phyloP scores from a whole-genome alignment of 2,888 invertebrate species.

The Chloromyia formosa region DNA sequence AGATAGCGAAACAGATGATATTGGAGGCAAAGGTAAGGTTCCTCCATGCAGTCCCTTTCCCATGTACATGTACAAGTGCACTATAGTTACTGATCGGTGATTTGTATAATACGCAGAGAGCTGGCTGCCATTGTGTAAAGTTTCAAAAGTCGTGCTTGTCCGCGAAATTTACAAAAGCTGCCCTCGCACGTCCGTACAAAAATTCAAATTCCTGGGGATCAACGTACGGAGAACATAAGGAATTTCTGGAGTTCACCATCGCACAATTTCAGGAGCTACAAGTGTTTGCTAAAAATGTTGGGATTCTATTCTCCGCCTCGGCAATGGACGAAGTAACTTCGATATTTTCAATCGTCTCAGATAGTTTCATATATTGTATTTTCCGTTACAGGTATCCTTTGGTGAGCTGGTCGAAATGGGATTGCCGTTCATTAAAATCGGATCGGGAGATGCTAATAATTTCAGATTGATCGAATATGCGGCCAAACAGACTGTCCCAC shows the following conservation, averaged over 20 bases:
- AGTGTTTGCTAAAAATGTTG: slow-evolving; percentile 70
- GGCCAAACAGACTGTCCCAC: slow-evolving; percentile 71
- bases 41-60: no score
- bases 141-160: slow-evolving; percentile 81
- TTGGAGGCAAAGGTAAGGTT: slow-evolving; percentile 75
- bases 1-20: slow-evolving; percentile 78
- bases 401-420: slow-evolving; percentile 71
- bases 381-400: slow-evolving; percentile 75
- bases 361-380: no score
- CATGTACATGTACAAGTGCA: no score
- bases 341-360: no score
- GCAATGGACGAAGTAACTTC: slow-evolving; percentile 85
- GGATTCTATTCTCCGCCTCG: slow-evolving; percentile 79
- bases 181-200: slow-evolving; percentile 71
- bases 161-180: slow-evolving; percentile 76
- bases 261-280: slow-evolving; percentile 73
- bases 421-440: slow-evolving; percentile 84
- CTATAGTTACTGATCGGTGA: no score
- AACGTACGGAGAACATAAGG: slow-evolving; percentile 83
- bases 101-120: slow-evolving; percentile 50
- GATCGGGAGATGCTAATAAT: slow-evolving; percentile 86
- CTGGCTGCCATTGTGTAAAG: slow-evolving; percentile 83
- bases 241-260: slow-evolving; percentile 74
- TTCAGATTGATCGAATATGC: slow-evolving; percentile 74
- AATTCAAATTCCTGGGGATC: slow-evolving; percentile 77